Evolutionary conservation across 2,113 vertebrate species (phyloP).

Genomic region (Myiozetetes cayanensis): DNA sequence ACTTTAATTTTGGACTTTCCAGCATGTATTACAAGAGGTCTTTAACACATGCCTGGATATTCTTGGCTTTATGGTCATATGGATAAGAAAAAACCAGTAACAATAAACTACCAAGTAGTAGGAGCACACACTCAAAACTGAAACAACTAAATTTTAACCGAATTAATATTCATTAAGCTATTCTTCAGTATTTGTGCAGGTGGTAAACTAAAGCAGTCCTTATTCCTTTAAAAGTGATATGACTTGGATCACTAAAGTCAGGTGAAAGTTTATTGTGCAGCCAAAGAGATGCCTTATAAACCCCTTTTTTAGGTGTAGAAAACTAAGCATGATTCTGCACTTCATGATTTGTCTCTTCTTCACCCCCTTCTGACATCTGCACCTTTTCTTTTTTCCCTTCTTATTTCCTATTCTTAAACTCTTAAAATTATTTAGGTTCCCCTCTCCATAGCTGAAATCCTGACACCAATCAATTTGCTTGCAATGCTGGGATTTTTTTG

Average conservation of each 20-base stretch:
- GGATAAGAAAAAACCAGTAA: not conserved
- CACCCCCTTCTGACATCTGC: not conserved
- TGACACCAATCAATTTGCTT: not conserved
- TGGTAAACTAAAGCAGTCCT: not conserved
- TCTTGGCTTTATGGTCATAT: not conserved
- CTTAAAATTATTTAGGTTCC: not conserved
- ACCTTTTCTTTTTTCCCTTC: not conserved
- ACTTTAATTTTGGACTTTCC: not conserved
- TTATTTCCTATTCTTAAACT: not conserved
- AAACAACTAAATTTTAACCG: not conserved
- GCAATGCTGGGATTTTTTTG: not conserved
- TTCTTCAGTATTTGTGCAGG: not conserved
- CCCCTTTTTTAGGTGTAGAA: rapidly evolving
- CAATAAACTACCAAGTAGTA: not conserved
- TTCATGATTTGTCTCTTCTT: not conserved
- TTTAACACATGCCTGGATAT: not conserved
- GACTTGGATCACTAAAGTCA: not conserved
- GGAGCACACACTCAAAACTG: not conserved
- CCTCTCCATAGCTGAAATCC: not conserved
- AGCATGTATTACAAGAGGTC: not conserved
- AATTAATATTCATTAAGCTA: not conserved
- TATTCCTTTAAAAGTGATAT: not conserved
- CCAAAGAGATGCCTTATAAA: not conserved
- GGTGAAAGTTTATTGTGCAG: not conserved
- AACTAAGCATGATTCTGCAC: not conserved